Evolutionary conservation across 2,113 vertebrate genomes (phyloP), one percentile per base, ranked within the genome.

Genomic region (Otocyon megalotis): DNA sequence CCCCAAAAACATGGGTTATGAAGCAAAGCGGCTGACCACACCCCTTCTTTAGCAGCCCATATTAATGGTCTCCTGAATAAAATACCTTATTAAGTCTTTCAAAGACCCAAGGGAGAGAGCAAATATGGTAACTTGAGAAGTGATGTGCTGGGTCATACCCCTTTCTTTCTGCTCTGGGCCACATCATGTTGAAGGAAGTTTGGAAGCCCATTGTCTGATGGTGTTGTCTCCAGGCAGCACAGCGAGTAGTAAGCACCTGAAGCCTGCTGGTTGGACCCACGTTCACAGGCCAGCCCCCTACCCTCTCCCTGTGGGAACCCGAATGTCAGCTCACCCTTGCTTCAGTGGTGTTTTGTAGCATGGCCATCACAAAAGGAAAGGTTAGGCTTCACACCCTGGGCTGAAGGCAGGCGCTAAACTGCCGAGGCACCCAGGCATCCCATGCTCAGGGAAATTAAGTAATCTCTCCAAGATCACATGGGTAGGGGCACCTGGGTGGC

Each of bases 111-210:
- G 35, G 63, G 3, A 72, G 28, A 32, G 12, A 28, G 17, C n/a
- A 22, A 28, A 65, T 10, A 10, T 0, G 12, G 30, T 4, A 22
- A 26, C n/a, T 17, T 24, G 22, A 62, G 54, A 17, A 72, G 76
- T 8, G 63, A n/a, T 8, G 9, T 1, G 0, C 63, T 48, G 32
- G 54, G 19, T 12, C 4, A 0, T 4, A 1, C 6, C n/a, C 26
- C 20, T 65, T 5, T 16, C 10, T 12, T 28, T 58, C 14, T 19
- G 72, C 22, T 17, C 63, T 17, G 24, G 54, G 5, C 30, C 20
- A 1, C 17, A 9, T 32, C 43, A 15, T 4, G 32, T n/a, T 1
- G 11, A 58, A 84, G 60, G 69, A 30, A 53, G 16, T 37, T 24
- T 12, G 37, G 30, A 43, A 10, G 14, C 8, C 20, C 14, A 7